Evolutionary conservation across 2,797 vertebrate species (phyloP).

Genomic region (Hylomyscus alleni): DNA sequence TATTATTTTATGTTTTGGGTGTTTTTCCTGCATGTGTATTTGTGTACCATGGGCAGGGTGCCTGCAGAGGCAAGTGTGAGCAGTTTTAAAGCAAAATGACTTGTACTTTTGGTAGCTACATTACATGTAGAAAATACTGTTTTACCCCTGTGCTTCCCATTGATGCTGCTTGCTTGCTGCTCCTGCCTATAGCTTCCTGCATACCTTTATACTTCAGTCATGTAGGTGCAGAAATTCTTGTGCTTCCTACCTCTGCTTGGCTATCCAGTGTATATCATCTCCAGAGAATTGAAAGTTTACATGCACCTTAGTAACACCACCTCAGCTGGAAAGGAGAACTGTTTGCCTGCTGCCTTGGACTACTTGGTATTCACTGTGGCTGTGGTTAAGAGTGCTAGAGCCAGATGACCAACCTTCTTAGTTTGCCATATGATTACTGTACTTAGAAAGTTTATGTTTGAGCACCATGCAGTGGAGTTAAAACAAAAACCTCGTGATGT

Average conservation of each 20-base stretch:
- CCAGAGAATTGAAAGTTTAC: conserved; percentile 30
- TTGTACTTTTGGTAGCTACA: conserved; percentile 30
- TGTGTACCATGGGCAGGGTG: no score
- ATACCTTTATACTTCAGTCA: background rate
- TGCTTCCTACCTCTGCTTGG: background rate
- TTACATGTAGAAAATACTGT: background rate
- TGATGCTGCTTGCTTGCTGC: background rate
- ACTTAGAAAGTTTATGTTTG: background rate
- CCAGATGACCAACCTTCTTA: background rate
- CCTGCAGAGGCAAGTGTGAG: background rate
- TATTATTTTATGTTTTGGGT: background rate
- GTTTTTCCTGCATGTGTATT: background rate
- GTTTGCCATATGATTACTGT: background rate
- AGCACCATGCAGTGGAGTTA: background rate
- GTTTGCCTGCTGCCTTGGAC: background rate
- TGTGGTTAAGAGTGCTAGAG: conserved; percentile 18
- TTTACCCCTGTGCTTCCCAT: background rate
- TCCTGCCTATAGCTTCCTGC: background rate
- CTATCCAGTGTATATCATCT: background rate
- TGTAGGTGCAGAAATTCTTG: background rate
- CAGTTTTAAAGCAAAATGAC: background rate
- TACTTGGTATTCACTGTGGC: background rate
- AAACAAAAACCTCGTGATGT: background rate
- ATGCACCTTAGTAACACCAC: background rate
- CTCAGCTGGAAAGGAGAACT: background rate